Conservation (phyloP, 2,113 vertebrate genomes). For the Cyprinodon tularosa region DNA sequence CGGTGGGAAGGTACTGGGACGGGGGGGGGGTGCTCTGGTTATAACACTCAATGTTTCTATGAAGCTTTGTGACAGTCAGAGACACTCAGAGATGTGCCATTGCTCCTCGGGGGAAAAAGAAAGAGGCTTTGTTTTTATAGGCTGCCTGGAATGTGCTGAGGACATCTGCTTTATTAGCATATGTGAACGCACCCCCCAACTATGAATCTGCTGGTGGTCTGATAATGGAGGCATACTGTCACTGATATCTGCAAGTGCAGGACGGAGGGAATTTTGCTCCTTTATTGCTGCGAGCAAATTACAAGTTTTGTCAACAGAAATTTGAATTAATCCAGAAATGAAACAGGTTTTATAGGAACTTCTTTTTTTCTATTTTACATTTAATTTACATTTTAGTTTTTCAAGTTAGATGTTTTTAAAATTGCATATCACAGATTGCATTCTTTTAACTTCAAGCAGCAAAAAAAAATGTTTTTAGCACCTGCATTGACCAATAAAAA, state of each 20-base stretch:
- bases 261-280: no score
- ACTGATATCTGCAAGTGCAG: slow-evolving; percentile 44
- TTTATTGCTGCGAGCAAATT: no score
- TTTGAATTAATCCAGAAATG: no score
- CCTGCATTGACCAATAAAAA: no score
- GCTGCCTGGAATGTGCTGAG: slow-evolving; percentile 77
- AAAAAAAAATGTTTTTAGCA: no score
- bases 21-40: slow-evolving; percentile 13
- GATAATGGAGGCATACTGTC: slow-evolving; percentile 56
- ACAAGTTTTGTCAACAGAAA: no score
- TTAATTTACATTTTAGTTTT: no score
- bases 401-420: no score
- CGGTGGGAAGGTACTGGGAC: slow-evolving; percentile 8
- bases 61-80: slow-evolving; percentile 48
- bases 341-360: no score
- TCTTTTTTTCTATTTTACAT: no score
- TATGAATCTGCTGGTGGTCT: slow-evolving; percentile 78
- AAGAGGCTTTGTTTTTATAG: slow-evolving; percentile 79
- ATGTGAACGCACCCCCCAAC: slow-evolving; percentile 69
- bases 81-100: slow-evolving; percentile 50
- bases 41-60: slow-evolving; percentile 56
- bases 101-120: slow-evolving; percentile 57
- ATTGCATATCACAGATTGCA: no score
- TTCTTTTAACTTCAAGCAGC: no score
- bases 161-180: slow-evolving; percentile 84